Conservation (phyloP, 2,113 vertebrate species). For the Arenaria interpres region DNA sequence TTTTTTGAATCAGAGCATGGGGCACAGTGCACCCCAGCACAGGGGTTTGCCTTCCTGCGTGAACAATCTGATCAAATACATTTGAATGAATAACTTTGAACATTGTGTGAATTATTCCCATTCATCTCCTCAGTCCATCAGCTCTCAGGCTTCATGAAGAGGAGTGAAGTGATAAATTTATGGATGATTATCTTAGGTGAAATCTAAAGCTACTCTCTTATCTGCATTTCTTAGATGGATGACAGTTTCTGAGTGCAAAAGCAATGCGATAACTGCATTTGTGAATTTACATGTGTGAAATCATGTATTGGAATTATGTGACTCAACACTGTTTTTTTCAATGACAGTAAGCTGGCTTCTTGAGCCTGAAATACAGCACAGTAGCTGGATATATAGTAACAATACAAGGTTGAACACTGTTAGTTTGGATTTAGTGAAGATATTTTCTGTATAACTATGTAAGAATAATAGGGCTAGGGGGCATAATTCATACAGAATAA, state of each 20-base stretch:
- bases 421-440: not conserved
- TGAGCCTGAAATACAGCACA: not conserved
- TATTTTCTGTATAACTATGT: not conserved
- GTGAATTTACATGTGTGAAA: conserved; percentile 6
- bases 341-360: not conserved
- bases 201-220: conserved; percentile 44
- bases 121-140: not conserved
- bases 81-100: not conserved
- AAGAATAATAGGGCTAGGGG: not conserved
- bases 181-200: conserved; percentile 14
- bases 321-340: not conserved
- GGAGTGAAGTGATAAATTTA: conserved; percentile 15
- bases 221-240: not conserved
- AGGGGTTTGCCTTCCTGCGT: not conserved
- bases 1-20: accelerated
- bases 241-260: not conserved
- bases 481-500: not conserved
- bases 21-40: not conserved
- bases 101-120: not conserved
- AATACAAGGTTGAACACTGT: not conserved
- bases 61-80: not conserved
- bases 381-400: not conserved
- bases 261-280: not conserved
- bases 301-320: not conserved
- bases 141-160: not conserved